Percentiles rank a stretch among this genome's conserved stretches.
phyloP scores from a whole-genome alignment of 1,140 invertebrate species.

The Zaprionus tsacasi region DNA sequence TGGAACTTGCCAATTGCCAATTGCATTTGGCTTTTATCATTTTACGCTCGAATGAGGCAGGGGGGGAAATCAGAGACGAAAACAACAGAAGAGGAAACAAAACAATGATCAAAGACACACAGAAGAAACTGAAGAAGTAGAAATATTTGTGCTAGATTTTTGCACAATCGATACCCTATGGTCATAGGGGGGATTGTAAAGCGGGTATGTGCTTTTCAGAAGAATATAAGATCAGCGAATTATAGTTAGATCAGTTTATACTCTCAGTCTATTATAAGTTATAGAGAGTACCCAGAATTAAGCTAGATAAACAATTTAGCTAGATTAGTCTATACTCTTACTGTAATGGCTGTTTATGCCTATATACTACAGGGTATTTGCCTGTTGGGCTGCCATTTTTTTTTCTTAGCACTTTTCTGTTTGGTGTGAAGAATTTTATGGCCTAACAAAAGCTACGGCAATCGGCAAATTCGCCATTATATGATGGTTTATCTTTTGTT shows the following conservation, averaged over 20 bases:
- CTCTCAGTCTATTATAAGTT: no score
- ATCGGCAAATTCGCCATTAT: neutral
- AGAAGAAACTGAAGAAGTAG: neutral
- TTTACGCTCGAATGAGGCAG: constrained; percentile 26
- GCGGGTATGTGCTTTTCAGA: neutral
- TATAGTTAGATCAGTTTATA: neutral
- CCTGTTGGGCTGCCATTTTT: neutral
- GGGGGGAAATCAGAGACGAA: neutral
- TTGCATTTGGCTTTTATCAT: constrained; percentile 69
- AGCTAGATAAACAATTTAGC: neutral
- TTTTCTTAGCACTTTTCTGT: neutral
- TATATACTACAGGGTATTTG: neutral
- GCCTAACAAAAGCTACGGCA: constrained; percentile 11
- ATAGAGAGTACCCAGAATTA: no score
- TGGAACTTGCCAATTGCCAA: constrained; percentile 27
- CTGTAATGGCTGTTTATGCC: no score
- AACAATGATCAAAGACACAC: constrained; percentile 5
- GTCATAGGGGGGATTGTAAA: no score
- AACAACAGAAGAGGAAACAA: constrained; percentile 19
- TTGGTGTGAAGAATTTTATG: constrained; percentile 39
- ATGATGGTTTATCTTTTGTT: neutral
- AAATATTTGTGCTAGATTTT: constrained; percentile 13
- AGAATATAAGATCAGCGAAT: neutral
- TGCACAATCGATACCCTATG: neutral
- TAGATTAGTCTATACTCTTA: neutral